These are phyloP conservation scores for Zingel zingel DNA, from an alignment of 2,113 vertebrate species.

Conservation along the genomic window DNA sequence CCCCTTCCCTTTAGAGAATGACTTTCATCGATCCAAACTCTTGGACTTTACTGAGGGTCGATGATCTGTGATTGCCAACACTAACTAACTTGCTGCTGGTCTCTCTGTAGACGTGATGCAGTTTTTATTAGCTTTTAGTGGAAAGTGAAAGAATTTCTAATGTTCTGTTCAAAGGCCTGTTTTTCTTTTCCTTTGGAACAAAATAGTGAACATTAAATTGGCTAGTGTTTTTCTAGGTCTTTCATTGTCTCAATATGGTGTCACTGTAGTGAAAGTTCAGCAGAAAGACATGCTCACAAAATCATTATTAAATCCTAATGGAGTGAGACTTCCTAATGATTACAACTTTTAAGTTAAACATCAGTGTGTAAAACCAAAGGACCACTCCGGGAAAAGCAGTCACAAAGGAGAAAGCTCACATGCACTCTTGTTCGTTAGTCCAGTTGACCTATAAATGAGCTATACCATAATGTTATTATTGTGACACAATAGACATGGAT, in stretches of 20 bases:
- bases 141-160: constrained; percentile 43
- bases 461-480: neutral
- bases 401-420: neutral
- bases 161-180: constrained; percentile 31
- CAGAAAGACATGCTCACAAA: constrained; percentile 8
- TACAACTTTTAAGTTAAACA: neutral
- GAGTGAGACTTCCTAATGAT: neutral
- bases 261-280: constrained; percentile 1
- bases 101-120: constrained; percentile 65
- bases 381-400: neutral
- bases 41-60: constrained; percentile 71
- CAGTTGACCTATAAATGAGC: neutral
- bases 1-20: constrained; percentile 71
- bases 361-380: neutral
- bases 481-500: neutral
- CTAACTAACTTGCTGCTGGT: constrained; percentile 77
- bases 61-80: constrained; percentile 81
- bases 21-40: constrained; percentile 84
- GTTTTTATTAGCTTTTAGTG: constrained; percentile 74
- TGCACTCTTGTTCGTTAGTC: neutral
- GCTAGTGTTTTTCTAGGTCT: neutral
- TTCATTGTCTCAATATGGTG: neutral
- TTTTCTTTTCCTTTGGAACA: constrained; percentile 37
- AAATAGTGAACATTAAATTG: constrained; percentile 10
- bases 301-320: neutral